Evolutionary conservation across 2,888 invertebrate genomes (phyloP).

Genomic region (Ichneumon xanthorius): DNA sequence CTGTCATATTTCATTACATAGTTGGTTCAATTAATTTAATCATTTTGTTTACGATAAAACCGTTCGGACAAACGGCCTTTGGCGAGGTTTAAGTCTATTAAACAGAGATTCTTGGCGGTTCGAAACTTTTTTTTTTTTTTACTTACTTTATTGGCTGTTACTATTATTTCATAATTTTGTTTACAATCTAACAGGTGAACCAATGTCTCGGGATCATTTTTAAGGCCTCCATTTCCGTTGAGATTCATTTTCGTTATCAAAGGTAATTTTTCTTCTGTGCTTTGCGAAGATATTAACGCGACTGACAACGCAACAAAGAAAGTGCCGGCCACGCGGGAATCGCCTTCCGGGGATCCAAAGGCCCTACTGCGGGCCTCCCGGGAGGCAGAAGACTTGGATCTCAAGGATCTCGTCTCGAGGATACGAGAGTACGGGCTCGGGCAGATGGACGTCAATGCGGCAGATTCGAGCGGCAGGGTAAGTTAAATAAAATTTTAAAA

Average conservation of each 20-base stretch:
- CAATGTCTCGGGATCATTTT: background rate
- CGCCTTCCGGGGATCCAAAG: conserved; percentile 78
- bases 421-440: conserved; percentile 82
- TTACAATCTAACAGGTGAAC: background rate
- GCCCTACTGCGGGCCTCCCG: conserved; percentile 86
- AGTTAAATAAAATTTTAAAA: conserved; percentile 74
- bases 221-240: background rate
- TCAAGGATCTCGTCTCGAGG: conserved; percentile 84
- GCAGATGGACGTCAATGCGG: conserved; percentile 86
- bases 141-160: background rate
- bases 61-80: conserved; percentile 75
- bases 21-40: too few species aligned
- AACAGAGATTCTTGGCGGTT: conserved; percentile 78
- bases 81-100: conserved; percentile 82
- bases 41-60: background rate
- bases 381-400: conserved; percentile 85
- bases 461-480: conserved; percentile 87
- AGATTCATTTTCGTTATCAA: background rate
- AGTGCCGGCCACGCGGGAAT: conserved; percentile 76
- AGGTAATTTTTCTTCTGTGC: background rate
- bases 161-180: background rate
- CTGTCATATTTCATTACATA: too few species aligned
- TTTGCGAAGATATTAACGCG: conserved; percentile 62
- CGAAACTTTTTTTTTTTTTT: conserved; percentile 11
- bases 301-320: conserved; percentile 68